phyloP scores from a whole-genome alignment of 2,888 invertebrate genomes.

The Steinernema scapterisci region DNA sequence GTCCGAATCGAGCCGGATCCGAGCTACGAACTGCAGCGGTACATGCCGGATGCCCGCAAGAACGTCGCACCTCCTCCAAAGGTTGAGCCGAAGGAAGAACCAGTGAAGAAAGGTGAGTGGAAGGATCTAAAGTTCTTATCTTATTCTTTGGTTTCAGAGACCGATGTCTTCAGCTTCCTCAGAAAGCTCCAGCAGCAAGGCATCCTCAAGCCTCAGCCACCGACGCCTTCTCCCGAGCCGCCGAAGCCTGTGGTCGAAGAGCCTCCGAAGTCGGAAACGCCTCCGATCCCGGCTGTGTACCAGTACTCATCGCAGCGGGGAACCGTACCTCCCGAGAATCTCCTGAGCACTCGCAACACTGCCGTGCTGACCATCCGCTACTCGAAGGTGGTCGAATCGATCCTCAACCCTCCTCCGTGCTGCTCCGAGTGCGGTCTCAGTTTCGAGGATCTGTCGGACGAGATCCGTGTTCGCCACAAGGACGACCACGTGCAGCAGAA shows the following conservation, averaged over 20 bases:
- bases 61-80: conserved; percentile 17
- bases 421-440: conserved; percentile 92
- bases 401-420: background rate
- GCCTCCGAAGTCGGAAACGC: conserved; percentile 2
- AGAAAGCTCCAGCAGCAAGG: conserved; percentile 43
- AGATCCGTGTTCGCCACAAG: conserved; percentile 85
- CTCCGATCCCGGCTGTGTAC: conserved; percentile 19
- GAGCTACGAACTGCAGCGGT: conserved; percentile 76
- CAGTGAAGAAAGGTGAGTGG: conserved; percentile 18
- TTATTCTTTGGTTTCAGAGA: no score
- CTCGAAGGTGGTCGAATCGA: conserved; percentile 7
- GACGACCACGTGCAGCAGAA: conserved; percentile 98
- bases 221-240: background rate
- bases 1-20: conserved; percentile 83
- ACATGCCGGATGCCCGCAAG: conserved; percentile 38
- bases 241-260: background rate
- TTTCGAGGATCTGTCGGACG: conserved; percentile 76
- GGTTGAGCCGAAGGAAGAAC: conserved; percentile 33
- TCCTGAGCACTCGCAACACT: background rate
- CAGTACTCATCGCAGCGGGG: conserved; percentile 12
- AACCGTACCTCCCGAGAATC: background rate
- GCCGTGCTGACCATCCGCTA: conserved; percentile 4
- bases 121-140: no score
- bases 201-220: conserved; percentile 29
- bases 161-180: conserved; percentile 40